Conservation (phyloP, 2,113 vertebrate species). For the Sprattus sprattus region DNA sequence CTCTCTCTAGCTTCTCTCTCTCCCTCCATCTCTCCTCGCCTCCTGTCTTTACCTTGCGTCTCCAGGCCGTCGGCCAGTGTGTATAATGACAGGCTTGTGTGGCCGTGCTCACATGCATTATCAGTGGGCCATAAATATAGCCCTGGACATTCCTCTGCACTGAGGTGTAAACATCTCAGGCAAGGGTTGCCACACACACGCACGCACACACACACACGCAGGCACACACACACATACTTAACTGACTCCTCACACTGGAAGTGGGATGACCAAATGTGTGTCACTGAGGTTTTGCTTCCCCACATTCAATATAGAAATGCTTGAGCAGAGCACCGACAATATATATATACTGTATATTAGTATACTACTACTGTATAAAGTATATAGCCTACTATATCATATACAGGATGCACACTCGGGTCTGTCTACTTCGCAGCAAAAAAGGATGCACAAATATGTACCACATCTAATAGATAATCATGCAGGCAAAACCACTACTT, state of each 20-base stretch:
- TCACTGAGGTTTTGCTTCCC: conserved; percentile 11
- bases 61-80: conserved; percentile 33
- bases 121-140: conserved; percentile 68
- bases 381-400: background rate
- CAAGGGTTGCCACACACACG: conserved; percentile 3
- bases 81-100: conserved; percentile 70
- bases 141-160: conserved; percentile 62
- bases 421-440: background rate
- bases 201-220: conserved; percentile 19
- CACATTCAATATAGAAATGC: background rate
- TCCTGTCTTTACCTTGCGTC: conserved; percentile 15
- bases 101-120: conserved; percentile 67
- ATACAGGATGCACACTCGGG: background rate
- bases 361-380: no score
- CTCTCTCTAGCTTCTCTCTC: conserved; percentile 27
- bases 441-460: background rate
- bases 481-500: background rate
- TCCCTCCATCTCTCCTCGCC: background rate
- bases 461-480: background rate
- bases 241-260: background rate
- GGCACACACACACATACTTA: conserved; percentile 5
- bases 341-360: no score
- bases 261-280: background rate
- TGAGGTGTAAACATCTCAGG: conserved; percentile 67
- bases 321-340: background rate